Conservation (phyloP, 2,797 vertebrate species). For the Sebastes iracundus region DNA sequence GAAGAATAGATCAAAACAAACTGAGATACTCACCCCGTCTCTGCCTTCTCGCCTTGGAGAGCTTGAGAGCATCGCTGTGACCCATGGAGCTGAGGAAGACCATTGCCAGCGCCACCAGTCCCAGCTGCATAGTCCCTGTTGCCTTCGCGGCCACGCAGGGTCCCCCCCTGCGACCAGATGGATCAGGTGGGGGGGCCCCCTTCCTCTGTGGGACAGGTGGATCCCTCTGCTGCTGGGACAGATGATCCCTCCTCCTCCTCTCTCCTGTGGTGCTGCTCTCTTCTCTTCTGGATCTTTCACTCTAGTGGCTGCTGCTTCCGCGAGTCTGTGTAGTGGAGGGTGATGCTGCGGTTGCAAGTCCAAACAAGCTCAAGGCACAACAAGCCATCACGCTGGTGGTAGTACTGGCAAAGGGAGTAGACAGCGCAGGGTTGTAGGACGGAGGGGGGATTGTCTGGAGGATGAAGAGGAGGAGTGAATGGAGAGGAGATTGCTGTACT, state of each 20-base stretch:
- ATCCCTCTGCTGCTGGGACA: constrained; percentile 72
- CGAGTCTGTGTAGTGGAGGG: constrained; percentile 58
- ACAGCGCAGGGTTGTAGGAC: constrained; percentile 16
- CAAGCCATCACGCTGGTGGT: constrained; percentile 72
- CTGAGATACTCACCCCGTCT: constrained; percentile 90
- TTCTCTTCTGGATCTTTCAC: constrained; percentile 47
- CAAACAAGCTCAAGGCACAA: constrained; percentile 78
- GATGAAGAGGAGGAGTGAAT: constrained; percentile 54
- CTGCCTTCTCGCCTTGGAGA: constrained; percentile 91
- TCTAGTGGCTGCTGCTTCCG: constrained; percentile 62
- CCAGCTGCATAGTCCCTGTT: constrained; percentile 97
- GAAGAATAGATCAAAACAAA: constrained; percentile 35
- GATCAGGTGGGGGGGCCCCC: constrained; percentile 77
- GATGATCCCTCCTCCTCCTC: constrained; percentile 57
- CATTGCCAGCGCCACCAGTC: constrained; percentile 90
- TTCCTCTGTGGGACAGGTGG: constrained; percentile 75
- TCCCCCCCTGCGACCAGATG: constrained; percentile 83
- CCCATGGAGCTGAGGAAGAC: constrained; percentile 95
- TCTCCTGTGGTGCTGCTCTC: constrained; percentile 27
- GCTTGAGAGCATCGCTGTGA: constrained; percentile 85
- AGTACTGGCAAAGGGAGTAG: constrained; percentile 49
- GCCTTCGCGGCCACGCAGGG: constrained; percentile 85
- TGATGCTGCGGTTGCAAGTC: constrained; percentile 82
- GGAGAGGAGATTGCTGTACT: constrained; percentile 74
- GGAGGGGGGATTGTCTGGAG: constrained; percentile 30